Evolutionary conservation across 2,113 vertebrate genomes (phyloP).

Genomic region (Candoia aspera): DNA sequence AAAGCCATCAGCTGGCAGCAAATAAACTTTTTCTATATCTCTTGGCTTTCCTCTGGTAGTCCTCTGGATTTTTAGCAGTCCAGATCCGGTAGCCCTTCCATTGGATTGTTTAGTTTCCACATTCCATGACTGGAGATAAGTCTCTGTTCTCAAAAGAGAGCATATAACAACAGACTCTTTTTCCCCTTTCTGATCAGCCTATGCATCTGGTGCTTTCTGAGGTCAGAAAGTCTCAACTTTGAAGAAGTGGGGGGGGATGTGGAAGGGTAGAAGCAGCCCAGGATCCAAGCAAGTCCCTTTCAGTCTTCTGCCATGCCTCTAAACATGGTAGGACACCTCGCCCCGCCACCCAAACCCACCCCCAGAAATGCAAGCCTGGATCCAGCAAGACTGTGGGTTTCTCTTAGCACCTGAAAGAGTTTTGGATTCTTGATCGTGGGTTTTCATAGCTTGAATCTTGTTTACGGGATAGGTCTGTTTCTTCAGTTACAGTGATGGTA

Average conservation of each 20-base stretch:
- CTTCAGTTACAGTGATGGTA: neutral
- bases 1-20: too few relatives aligned
- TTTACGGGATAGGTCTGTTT: neutral
- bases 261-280: neutral
- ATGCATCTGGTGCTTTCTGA: neutral
- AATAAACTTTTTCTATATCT: too few relatives aligned
- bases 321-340: neutral
- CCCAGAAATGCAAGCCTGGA: neutral
- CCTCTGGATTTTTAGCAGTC: neutral
- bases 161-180: neutral
- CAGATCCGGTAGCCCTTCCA: neutral
- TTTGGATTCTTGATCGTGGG: neutral
- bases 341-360: neutral
- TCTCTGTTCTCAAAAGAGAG: neutral
- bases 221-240: neutral
- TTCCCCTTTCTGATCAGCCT: neutral
- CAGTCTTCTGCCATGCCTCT: neutral
- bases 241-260: neutral
- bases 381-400: neutral
- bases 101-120: neutral
- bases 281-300: neutral
- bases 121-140: neutral
- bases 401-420: neutral
- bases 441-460: conserved; percentile 11
- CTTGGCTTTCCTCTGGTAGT: neutral